Evolutionary conservation across 92 coral and sea anemone species (phyloP).

Genomic region (Palythoa grandiflora): DNA sequence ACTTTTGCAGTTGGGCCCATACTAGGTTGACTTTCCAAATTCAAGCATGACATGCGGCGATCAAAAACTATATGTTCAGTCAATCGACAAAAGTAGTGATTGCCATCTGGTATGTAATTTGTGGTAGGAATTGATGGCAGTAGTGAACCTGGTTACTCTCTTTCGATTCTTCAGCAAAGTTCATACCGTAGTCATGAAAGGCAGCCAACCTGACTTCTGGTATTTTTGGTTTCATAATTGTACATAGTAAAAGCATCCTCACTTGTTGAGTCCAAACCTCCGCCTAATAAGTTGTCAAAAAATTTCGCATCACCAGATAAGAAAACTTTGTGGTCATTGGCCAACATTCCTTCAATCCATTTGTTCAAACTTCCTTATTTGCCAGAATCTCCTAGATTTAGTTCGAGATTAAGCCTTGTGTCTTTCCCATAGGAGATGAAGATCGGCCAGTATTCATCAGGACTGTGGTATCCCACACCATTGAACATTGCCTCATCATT

Average conservation of each 20-base stretch:
- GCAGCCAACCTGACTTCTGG: constrained; percentile 45
- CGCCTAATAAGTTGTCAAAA: constrained; percentile 18
- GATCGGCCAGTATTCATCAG: constrained; percentile 53
- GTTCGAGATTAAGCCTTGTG: constrained; percentile 41
- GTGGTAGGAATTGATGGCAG: constrained; percentile 48
- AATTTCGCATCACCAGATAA: constrained; percentile 29
- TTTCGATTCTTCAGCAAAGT: too few relatives aligned
- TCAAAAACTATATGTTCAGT: not conserved
- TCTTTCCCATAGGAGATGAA: constrained; percentile 48
- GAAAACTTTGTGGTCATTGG: constrained; percentile 17
- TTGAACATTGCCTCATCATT: constrained; percentile 45
- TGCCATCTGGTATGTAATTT: constrained; percentile 36
- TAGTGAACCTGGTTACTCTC: not conserved
- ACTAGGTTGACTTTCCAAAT: not conserved
- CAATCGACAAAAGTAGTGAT: constrained; percentile 51
- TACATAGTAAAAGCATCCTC: constrained; percentile 11
- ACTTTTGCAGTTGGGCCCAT: constrained; percentile 48
- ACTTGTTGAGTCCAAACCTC: constrained; percentile 45
- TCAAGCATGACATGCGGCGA: not conserved
- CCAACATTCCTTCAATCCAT: constrained; percentile 32
- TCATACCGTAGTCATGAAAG: constrained; percentile 14
- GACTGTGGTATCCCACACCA: constrained; percentile 29
- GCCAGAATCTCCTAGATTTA: constrained; percentile 31
- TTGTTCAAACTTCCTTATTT: constrained; percentile 33
- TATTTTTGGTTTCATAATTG: constrained; percentile 55